A percentile compares a stretch with the other conserved stretches of the same genome.
Conservation (phyloP, 2,888 invertebrate species). For the Ischnus inquisitorius region DNA sequence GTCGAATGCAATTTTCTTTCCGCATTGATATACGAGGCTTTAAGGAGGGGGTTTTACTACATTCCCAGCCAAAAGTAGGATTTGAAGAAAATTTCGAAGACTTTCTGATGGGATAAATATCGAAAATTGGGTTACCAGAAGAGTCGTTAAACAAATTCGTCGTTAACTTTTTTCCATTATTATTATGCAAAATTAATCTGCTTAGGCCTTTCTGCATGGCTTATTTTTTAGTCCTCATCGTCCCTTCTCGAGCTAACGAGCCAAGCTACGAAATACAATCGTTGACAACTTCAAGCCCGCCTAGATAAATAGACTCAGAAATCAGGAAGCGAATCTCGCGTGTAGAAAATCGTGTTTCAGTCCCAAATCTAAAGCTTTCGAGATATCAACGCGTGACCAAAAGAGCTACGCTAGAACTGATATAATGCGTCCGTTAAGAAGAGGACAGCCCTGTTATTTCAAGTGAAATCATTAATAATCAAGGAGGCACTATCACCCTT, state of each 20-base stretch:
- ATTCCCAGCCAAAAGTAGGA: too few species aligned
- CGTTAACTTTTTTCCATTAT: too few species aligned
- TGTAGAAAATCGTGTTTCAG: not conserved
- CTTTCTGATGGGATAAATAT: too few species aligned
- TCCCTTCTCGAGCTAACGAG: too few species aligned
- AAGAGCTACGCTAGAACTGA: slow-evolving; percentile 10
- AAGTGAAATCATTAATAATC: slow-evolving; percentile 49
- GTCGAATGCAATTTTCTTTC: too few species aligned
- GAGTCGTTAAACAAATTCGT: too few species aligned
- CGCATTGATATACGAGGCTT: not conserved
- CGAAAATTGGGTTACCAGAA: too few species aligned
- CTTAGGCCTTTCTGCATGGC: too few species aligned
- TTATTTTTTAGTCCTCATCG: too few species aligned
- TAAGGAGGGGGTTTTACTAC: too few species aligned
- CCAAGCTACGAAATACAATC: not conserved
- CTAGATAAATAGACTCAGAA: slow-evolving; percentile 1
- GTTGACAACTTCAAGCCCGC: not conserved
- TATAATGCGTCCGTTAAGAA: slow-evolving; percentile 1
- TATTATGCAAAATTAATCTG: too few species aligned
- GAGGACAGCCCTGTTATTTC: slow-evolving; percentile 31
- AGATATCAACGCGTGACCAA: slow-evolving; percentile 30
- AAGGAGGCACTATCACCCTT: slow-evolving; percentile 22
- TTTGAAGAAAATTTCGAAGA: too few species aligned
- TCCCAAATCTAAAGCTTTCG: not conserved
- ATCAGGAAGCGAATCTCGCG: slow-evolving; percentile 40